These are phyloP conservation scores for Zonitis immaculata DNA, from an alignment of 2,888 invertebrate genomes.

Conservation along the genomic window DNA sequence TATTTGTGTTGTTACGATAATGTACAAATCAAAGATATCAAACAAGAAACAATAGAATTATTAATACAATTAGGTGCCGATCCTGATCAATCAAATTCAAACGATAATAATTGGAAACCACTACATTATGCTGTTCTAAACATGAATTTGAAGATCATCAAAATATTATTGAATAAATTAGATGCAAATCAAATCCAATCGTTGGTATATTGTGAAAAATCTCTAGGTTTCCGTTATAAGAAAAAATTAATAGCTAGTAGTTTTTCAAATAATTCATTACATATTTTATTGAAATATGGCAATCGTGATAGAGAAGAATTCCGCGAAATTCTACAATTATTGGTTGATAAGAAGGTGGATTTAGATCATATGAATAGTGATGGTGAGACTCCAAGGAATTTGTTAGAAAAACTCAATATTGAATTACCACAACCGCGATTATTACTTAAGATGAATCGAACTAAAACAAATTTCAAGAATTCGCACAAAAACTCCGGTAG, in stretches of 20 bases:
- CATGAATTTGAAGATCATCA: background rate
- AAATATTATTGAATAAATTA: constrained; percentile 2
- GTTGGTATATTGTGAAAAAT: constrained; percentile 4
- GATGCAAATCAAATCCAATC: constrained; percentile 5
- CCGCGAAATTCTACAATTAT: constrained; percentile 1
- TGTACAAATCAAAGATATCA: background rate
- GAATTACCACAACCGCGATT: background rate
- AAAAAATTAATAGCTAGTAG: background rate
- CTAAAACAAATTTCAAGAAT: background rate
- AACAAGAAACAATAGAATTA: constrained; percentile 1
- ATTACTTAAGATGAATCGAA: background rate
- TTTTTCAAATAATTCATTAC: constrained; percentile 11
- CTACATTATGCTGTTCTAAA: constrained; percentile 11
- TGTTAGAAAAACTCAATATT: background rate
- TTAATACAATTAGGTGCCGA: constrained; percentile 10
- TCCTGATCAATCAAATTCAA: background rate
- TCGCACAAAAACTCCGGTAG: background rate
- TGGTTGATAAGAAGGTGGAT: constrained; percentile 3
- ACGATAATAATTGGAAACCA: constrained; percentile 10
- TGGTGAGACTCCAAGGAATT: background rate
- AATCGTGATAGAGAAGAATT: background rate
- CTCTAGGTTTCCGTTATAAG: constrained; percentile 2
- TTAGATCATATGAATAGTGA: constrained; percentile 8
- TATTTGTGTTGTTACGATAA: background rate
- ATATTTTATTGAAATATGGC: constrained; percentile 11